phyloP scores from a whole-genome alignment of 2,797 vertebrate genomes.

The Epinephelus awoara region DNA sequence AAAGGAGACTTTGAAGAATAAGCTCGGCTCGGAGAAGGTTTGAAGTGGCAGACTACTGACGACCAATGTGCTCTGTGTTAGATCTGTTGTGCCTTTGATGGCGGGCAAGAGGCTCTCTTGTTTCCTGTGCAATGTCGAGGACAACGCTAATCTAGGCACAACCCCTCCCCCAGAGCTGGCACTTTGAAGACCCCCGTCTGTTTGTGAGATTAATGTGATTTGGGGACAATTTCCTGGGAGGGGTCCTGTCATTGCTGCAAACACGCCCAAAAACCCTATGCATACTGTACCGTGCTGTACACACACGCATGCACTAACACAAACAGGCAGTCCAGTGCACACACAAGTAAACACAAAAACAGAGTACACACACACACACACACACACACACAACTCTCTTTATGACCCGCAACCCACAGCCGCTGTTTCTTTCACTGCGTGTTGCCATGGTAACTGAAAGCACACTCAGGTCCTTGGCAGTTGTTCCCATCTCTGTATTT shows the following conservation, averaged over 20 bases:
- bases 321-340: not conserved
- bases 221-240: slow-evolving; percentile 66
- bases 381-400: not conserved
- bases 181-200: slow-evolving; percentile 77
- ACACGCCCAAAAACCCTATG: slow-evolving; percentile 9
- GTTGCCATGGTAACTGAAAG: slow-evolving; percentile 72
- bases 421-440: slow-evolving; percentile 32
- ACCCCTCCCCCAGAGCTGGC: slow-evolving; percentile 48
- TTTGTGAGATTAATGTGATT: slow-evolving; percentile 75
- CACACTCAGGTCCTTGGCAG: slow-evolving; percentile 47
- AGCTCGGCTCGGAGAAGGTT: slow-evolving; percentile 22
- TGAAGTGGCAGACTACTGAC: slow-evolving; percentile 68
- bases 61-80: slow-evolving; percentile 29
- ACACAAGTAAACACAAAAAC: slow-evolving; percentile 6
- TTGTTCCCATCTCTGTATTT: slow-evolving; percentile 15
- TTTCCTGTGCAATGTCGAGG: slow-evolving; percentile 68
- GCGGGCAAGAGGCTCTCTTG: slow-evolving; percentile 57
- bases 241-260: slow-evolving; percentile 48
- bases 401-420: slow-evolving; percentile 4
- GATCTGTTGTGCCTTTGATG: slow-evolving; percentile 79
- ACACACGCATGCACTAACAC: not conserved
- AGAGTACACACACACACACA: too few species aligned
- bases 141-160: slow-evolving; percentile 71
- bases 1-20: slow-evolving; percentile 63
- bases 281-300: not conserved